Base-by-base conservation (phyloP, 2,113 vertebrate genomes). In the Nannospalax galili region DNA sequence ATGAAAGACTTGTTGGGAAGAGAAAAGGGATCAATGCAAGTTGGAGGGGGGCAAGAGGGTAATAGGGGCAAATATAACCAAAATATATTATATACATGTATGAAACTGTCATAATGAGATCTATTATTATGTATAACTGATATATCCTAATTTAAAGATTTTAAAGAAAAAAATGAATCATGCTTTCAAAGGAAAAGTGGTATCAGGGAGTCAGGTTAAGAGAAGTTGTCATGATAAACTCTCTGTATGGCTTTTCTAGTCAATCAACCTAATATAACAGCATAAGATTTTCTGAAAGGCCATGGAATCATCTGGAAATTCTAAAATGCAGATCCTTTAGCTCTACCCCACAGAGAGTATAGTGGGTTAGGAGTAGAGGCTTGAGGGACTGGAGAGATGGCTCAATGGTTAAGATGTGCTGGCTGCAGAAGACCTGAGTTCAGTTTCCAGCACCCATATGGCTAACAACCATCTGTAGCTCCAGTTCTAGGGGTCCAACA, bases 311-410 rank as follows among this genome's bases (percentile, higher is more conserved):
- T 56, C 40, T 62, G 40, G 35, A 24, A 92, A 35, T 75, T 92
- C 84, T 82, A 84, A 93, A 86, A 96, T 45, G 22, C 22, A 90
- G 73, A 84, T 73, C 91, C 40, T 52, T 92, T 26, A 88, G 40
- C 19, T 94, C 7, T 90, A 14, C 14, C 22, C 30, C 67, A 90
- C 35, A 60, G 40, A 58, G 30, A 89, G 19, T 45, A 85, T 45
- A 88, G 52, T 30, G 84, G 28, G 70, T 52, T 52, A 52, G 48
- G 11, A 52, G 11, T 52, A 52, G 48, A 52, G 48, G 6, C 48
- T 52, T 52, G 11, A 52, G 11, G 48, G 48, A 7, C 48, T 11
- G 48, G 48, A 52, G 48, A 52, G 48, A 52, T 52, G 48, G 48
- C 48, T 7, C 48, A 52, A 11, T 11, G 11, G 48, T 52, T 52